A percentile compares a stretch with the other conserved stretches of the same genome.
phyloP scores from a whole-genome alignment of 2,888 invertebrate species.

The Gastrophysa polygoni region DNA sequence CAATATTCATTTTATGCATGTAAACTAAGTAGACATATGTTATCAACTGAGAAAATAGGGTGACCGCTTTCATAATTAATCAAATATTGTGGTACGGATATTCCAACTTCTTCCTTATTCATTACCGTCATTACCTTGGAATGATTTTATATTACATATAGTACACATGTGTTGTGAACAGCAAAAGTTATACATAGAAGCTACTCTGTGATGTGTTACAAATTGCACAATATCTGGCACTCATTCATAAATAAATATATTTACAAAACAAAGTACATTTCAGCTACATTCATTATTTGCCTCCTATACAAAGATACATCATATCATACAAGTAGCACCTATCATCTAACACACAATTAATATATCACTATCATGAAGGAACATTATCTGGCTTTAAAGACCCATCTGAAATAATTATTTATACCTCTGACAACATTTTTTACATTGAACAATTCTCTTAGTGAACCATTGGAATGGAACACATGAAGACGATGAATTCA shows the following conservation, averaged over 20 bases:
- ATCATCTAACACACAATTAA: background rate
- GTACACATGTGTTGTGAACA: background rate
- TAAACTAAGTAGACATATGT: too few relatives aligned
- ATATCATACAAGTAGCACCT: conserved; percentile 2
- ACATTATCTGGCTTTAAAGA: background rate
- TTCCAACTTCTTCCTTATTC: too few relatives aligned
- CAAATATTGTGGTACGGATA: background rate
- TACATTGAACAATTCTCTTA: background rate
- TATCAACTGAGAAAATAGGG: too few relatives aligned
- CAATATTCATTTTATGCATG: background rate
- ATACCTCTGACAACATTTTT: too few relatives aligned
- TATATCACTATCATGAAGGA: conserved; percentile 8
- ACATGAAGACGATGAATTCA: too few relatives aligned
- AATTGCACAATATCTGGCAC: conserved; percentile 21
- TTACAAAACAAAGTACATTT: conserved; percentile 4
- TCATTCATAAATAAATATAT: conserved; percentile 2
- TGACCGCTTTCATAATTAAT: too few relatives aligned
- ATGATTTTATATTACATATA: background rate
- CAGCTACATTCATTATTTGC: background rate
- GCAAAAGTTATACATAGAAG: too few relatives aligned
- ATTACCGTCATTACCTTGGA: too few relatives aligned
- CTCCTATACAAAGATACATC: background rate
- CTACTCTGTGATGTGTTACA: background rate
- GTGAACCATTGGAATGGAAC: too few relatives aligned
- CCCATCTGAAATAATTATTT: too few relatives aligned